Percentiles rank a stretch among this genome's conserved stretches.
phyloP scores from a whole-genome alignment of 2,797 vertebrate genomes.

The Pantherophis vulpinus region DNA sequence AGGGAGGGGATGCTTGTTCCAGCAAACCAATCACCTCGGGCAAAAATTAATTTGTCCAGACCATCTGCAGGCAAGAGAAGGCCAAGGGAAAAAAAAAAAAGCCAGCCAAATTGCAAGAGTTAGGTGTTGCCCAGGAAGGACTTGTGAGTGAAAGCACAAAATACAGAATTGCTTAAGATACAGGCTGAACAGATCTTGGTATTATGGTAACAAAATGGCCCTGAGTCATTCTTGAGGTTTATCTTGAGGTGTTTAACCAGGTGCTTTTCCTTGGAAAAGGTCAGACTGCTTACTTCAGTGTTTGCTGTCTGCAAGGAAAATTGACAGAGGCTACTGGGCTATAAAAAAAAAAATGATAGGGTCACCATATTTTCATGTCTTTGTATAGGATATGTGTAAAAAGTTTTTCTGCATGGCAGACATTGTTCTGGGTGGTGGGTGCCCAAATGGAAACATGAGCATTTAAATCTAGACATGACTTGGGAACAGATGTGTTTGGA shows the following conservation, averaged over 20 bases:
- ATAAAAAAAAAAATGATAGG: background rate
- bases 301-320: background rate
- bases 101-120: background rate
- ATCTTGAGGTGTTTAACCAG: accelerated
- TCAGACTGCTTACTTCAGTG: accelerated
- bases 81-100: slow-evolving; percentile 13
- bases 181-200: slow-evolving; percentile 2
- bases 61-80: slow-evolving; percentile 32
- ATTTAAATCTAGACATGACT: background rate
- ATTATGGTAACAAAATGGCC: accelerated
- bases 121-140: slow-evolving; percentile 14
- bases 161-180: background rate
- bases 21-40: slow-evolving; percentile 42
- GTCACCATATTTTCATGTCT: background rate
- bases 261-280: accelerated
- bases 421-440: background rate
- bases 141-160: slow-evolving; percentile 1
- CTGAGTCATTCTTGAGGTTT: background rate
- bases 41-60: slow-evolving; percentile 39
- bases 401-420: background rate
- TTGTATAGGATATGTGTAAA: background rate
- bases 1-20: background rate
- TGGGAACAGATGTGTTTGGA: background rate
- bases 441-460: background rate
- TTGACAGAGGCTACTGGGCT: background rate